Evolutionary conservation across 2,888 invertebrate species (phyloP), one percentile per base, ranked within the genome.

Genomic region (Caenorhabditis angaria): DNA sequence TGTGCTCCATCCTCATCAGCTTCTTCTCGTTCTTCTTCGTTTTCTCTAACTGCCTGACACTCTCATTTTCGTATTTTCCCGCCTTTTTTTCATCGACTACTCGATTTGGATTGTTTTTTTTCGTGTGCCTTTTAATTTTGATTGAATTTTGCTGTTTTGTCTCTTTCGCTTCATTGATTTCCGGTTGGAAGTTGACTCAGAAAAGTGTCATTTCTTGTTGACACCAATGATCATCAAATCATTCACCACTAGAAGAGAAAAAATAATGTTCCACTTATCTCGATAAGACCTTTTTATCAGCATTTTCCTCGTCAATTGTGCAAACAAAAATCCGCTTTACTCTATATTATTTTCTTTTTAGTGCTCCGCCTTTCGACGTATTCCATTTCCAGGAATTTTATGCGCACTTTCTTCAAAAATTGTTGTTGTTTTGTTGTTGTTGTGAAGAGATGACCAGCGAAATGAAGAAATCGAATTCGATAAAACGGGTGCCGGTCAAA

Each of bases 311-410:
- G 41, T 41, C 41, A 41, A 18, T 41, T 41, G 41, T 41, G 41
- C 41, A 41, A 41, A 41, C 41, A 41, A 41, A 41, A 41, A 41
- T 41, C 41, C 41, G 41, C 41, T 41, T 41, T 41, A 41, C 41
- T 41, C 41, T 41, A 18, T 41, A n/a, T n/a, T n/a, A n/a, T n/a
- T n/a, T n/a, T n/a, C n/a, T 41, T 41, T 41, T 14, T 6, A 3
- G 8, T 41, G 41, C 41, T 14, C 41, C 41, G 41, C 41, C 41
- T 12, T 12, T 32, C 32, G 6, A 8, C 12, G 12, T 32, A 10
- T 14, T 41, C 41, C 41, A 41, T 41, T 41, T 41, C 18, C 41
- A 41, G 41, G 18, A 41, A 18, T 41, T 41, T 41, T 41, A 41
- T 41, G 41, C 41, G 41, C 41, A 41, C 41, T 41, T 41, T 18